These are phyloP conservation scores for Ostrea denselamellosa DNA, from an alignment of 1,140 invertebrate species.

Conservation along the genomic window DNA sequence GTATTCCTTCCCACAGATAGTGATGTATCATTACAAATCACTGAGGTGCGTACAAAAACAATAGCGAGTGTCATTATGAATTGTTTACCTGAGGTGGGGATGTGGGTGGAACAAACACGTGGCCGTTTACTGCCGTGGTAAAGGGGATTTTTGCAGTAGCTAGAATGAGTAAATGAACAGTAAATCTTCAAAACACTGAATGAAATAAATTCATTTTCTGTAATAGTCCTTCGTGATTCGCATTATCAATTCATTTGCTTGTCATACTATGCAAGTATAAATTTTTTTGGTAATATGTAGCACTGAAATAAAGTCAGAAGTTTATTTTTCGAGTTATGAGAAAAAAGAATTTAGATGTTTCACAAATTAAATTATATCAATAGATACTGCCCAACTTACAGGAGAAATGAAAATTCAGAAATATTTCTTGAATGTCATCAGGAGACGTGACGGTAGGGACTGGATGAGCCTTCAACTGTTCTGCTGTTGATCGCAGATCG, in stretches of 20 bases:
- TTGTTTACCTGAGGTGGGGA: conserved; percentile 30
- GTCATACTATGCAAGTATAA: not conserved
- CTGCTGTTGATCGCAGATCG: conserved; percentile 37
- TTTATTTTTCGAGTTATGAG: too few relatives aligned
- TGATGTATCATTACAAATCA: not conserved
- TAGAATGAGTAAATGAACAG: not conserved
- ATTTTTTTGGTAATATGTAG: not conserved
- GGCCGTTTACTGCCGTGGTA: conserved; percentile 37
- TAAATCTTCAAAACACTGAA: not conserved
- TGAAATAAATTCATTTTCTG: not conserved
- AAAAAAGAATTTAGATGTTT: not conserved
- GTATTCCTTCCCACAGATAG: not conserved
- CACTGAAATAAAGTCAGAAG: too few relatives aligned
- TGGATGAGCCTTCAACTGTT: conserved; percentile 36
- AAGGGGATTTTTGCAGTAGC: conserved; percentile 39
- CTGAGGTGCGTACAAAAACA: not conserved
- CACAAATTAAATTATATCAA: not conserved
- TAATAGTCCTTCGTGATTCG: not conserved
- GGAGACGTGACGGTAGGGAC: conserved; percentile 14
- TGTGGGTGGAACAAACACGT: conserved; percentile 28
- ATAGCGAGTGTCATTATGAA: not conserved
- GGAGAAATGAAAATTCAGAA: conserved; percentile 55
- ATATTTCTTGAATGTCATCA: conserved; percentile 50
- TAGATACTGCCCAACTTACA: conserved; percentile 6
- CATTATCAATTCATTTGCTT: not conserved